Evolutionary conservation across 1,140 invertebrate species (phyloP).

Genomic region (Formica selysi): DNA sequence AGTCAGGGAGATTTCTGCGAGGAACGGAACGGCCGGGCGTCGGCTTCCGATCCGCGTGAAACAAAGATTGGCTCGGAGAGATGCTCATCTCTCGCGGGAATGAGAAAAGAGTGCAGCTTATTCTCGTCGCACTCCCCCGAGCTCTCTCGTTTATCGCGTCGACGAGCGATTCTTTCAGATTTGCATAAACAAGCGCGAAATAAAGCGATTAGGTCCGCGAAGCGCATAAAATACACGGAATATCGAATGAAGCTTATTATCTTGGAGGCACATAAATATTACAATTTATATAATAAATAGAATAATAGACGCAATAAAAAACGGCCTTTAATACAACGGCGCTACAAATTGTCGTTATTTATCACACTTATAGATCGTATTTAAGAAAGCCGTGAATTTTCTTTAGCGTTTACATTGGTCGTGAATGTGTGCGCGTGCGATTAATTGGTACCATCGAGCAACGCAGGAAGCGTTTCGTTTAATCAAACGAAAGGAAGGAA

Average conservation of each 20-base stretch:
- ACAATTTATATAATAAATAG: too few relatives aligned
- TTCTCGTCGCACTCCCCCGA: background rate
- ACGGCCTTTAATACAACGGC: constrained; percentile 10
- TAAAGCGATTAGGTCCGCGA: constrained; percentile 7
- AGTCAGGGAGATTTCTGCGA: constrained; percentile 46
- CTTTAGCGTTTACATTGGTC: constrained; percentile 32
- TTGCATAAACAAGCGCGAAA: constrained; percentile 24
- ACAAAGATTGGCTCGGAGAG: constrained; percentile 69
- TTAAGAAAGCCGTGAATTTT: constrained; percentile 40
- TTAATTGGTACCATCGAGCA: constrained; percentile 37
- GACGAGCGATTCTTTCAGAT: background rate
- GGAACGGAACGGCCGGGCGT: background rate
- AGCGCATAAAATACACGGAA: background rate
- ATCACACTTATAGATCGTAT: background rate
- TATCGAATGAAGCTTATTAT: background rate
- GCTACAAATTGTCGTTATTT: constrained; percentile 2
- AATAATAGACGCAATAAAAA: background rate
- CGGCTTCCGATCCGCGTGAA: constrained; percentile 59
- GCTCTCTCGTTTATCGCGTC: constrained; percentile 17
- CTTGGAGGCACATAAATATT: background rate
- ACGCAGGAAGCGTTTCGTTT: background rate
- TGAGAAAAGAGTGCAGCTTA: background rate
- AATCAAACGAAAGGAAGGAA: background rate
- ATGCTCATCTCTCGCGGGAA: constrained; percentile 37
- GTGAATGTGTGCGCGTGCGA: constrained; percentile 40